Evolutionary conservation across 2,113 vertebrate genomes (phyloP).

Genomic region (Passerina amoena): DNA sequence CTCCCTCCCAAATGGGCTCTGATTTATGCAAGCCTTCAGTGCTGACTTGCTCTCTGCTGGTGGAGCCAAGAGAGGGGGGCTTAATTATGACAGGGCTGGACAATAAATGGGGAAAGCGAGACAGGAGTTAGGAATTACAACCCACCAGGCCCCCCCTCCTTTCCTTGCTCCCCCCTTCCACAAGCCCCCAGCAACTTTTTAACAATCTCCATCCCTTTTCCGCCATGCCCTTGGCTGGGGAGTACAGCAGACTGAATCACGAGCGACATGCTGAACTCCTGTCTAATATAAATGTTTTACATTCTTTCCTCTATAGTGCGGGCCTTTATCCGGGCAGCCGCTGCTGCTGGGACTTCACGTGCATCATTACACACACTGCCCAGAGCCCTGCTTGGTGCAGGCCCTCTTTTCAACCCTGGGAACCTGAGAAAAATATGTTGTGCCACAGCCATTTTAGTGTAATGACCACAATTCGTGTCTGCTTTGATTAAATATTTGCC

Average conservation of each 20-base stretch:
- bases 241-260: slow-evolving; percentile 27
- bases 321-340: slow-evolving; percentile 17
- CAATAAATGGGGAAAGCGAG: slow-evolving; percentile 61
- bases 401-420: slow-evolving; percentile 18
- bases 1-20: slow-evolving; percentile 52
- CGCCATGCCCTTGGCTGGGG: slow-evolving; percentile 18
- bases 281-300: slow-evolving; percentile 55
- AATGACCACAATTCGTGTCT: background rate
- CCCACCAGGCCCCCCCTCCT: background rate
- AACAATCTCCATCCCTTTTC: slow-evolving; percentile 51
- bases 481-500: background rate
- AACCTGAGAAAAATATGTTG: background rate
- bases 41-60: slow-evolving; percentile 58
- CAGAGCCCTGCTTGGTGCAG: background rate
- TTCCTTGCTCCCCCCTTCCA: background rate
- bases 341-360: slow-evolving; percentile 46
- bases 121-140: slow-evolving; percentile 59
- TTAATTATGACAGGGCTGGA: slow-evolving; percentile 57
- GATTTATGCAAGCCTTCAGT: slow-evolving; percentile 61
- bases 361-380: slow-evolving; percentile 12
- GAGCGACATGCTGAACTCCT: slow-evolving; percentile 37
- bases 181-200: slow-evolving; percentile 29
- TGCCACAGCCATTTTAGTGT: background rate
- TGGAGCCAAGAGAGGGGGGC: slow-evolving; percentile 45
- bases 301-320: slow-evolving; percentile 35